phyloP scores from a whole-genome alignment of 2,797 vertebrate genomes.

The Benthosema pterotum region DNA sequence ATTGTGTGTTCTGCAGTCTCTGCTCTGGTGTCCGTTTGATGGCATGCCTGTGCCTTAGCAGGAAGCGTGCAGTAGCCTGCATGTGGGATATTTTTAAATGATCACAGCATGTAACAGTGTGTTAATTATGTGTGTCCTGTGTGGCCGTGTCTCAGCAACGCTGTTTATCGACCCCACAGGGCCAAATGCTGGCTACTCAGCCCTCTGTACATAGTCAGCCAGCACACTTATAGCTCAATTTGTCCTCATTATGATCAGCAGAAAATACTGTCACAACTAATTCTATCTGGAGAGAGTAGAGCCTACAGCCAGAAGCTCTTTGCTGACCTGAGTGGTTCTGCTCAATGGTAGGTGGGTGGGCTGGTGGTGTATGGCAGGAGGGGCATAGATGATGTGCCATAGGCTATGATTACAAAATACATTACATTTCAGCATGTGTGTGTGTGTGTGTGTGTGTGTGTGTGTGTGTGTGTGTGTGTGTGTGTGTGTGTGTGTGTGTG shows the following conservation, averaged over 20 bases:
- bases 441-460: too few species aligned
- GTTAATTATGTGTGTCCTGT: slow-evolving; percentile 40
- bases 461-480: too few species aligned
- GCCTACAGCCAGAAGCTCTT: slow-evolving; percentile 16
- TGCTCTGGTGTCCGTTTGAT: too few species aligned
- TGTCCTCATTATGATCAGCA: slow-evolving; percentile 67
- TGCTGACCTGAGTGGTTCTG: slow-evolving; percentile 46
- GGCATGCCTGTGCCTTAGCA: too few species aligned
- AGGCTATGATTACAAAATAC: slow-evolving; percentile 23
- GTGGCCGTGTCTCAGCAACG: slow-evolving; percentile 24
- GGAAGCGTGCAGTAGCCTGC: too few species aligned
- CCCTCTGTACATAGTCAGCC: slow-evolving; percentile 49
- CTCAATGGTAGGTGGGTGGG: too few species aligned
- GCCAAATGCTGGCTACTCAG: slow-evolving; percentile 26
- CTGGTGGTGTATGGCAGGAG: background rate
- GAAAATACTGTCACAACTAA: slow-evolving; percentile 52
- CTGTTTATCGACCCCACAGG: slow-evolving; percentile 51
- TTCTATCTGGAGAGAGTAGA: slow-evolving; percentile 30
- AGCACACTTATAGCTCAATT: slow-evolving; percentile 57
- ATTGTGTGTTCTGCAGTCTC: too few species aligned
- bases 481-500: too few species aligned
- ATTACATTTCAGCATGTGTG: slow-evolving; percentile 4
- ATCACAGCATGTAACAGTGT: background rate
- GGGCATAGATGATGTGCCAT: background rate
- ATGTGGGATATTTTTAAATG: too few species aligned